Percentiles rank a stretch among this genome's conserved stretches.
These are phyloP conservation scores for Catonia carolina DNA, from an alignment of 2,888 invertebrate genomes.

Conservation along the genomic window DNA sequence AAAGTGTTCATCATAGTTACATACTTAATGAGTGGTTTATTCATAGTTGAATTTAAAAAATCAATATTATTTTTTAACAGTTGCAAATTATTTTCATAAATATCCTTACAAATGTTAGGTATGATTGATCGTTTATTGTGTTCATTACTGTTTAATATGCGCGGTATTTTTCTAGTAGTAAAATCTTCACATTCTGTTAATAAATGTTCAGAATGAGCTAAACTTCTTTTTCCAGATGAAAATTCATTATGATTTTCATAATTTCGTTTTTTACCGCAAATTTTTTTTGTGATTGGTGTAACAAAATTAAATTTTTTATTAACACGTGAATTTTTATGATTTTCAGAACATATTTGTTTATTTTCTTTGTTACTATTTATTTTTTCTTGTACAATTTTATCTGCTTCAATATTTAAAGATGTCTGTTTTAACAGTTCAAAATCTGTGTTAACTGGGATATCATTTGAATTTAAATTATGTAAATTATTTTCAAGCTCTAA, in stretches of 20 bases:
- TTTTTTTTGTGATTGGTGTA: not conserved
- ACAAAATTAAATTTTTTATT: no score
- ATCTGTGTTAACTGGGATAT: no score
- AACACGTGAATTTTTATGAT: not conserved
- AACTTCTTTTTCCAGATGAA: not conserved
- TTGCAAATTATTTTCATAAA: not conserved
- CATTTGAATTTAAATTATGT: no score
- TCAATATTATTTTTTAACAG: not conserved
- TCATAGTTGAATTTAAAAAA: not conserved
- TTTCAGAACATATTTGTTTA: not conserved
- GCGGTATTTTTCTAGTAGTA: not conserved
- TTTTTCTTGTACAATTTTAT: not conserved
- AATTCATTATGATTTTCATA: no score
- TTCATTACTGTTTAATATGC: not conserved
- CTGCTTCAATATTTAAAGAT: no score
- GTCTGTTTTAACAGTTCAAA: no score
- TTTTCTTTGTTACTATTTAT: not conserved
- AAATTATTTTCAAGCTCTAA: conserved; percentile 33
- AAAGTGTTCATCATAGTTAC: not conserved
- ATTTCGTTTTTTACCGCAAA: not conserved
- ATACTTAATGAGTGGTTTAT: not conserved
- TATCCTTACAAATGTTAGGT: conserved; percentile 6
- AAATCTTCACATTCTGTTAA: not conserved
- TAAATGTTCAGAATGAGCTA: not conserved
- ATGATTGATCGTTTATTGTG: conserved; percentile 1